phyloP scores from a whole-genome alignment of 2,113 vertebrate genomes.

The Microtus richardsoni region DNA sequence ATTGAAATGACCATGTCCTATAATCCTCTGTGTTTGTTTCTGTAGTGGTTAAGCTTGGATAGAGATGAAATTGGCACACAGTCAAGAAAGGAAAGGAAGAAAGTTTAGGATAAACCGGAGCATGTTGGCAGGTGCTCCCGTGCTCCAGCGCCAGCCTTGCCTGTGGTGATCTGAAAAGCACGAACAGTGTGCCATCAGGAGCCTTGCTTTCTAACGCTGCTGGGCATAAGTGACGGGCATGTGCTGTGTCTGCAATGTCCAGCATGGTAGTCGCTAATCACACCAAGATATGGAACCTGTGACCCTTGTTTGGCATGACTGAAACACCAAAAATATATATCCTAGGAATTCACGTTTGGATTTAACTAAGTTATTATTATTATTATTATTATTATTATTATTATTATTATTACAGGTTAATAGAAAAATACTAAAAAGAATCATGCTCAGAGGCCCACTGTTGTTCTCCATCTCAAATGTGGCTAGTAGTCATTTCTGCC shows the following conservation, averaged over 20 bases:
- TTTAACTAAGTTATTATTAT: background rate
- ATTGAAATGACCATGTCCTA: background rate
- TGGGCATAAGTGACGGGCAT: background rate
- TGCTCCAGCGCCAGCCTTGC: background rate
- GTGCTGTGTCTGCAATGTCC: background rate
- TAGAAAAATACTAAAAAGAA: background rate
- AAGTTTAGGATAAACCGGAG: background rate
- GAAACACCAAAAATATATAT: background rate
- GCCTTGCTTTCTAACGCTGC: background rate
- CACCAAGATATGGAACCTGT: background rate
- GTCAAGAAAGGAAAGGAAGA: background rate
- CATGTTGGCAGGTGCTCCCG: background rate
- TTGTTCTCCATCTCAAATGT: background rate
- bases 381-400: no score
- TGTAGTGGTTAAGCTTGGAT: background rate
- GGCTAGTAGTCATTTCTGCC: background rate
- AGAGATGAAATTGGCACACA: background rate
- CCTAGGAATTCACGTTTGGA: background rate
- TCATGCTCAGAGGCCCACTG: rapidly evolving
- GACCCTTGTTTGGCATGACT: background rate
- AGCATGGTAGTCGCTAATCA: background rate
- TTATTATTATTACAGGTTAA: background rate
- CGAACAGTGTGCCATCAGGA: background rate
- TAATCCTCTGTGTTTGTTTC: background rate
- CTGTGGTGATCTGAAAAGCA: no score